Evolutionary conservation across 1,140 invertebrate species (phyloP), one percentile per base, ranked within the genome.

Genomic region (Mamestra configurata): DNA sequence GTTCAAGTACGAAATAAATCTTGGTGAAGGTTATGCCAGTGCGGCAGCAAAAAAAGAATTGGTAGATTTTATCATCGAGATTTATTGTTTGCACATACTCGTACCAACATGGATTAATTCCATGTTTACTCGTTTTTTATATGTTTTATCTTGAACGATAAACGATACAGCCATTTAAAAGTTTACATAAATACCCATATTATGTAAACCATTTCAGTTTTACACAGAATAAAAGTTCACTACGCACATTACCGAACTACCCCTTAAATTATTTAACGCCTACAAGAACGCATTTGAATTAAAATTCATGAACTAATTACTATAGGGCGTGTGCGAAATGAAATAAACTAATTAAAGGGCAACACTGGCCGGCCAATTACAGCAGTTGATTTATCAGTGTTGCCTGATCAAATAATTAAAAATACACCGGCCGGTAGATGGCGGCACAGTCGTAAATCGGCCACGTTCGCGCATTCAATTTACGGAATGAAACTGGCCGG

Each of bases 351-450:
- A 92, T 90, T 90, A 89, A 83, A 87, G 79, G 81, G 84, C 79
- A 83, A 82, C 84, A 88, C 86, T 82, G 84, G 84, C 84, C 84
- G 81, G 53, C 88, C 91, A 92, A 93, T 93, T 93, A 91, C 86
- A 86, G 70, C 70, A 55, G 79, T 81, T 89, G 89, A 93, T 92
- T 92, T 93, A 94, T 93, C 93, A 89, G 89, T 86, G 83, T 83
- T 86, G 87, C 84, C 86, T 89, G 90, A 94, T 93, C 91, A 94
- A 94, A 94, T 93, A 93, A 94, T 93, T 93, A 93, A 94, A 93
- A 93, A 93, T 86, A 84, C 87, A 81, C 86, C 82, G 77, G 80
- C 61, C 81, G 86, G 82, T 89, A 88, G 85, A 86, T 86, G 86
- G 79, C 77, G 82, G 82, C 72, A 72, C 71, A 51, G 70, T 79